A percentile compares a stretch with the other conserved stretches of the same genome.
Conservation (phyloP, 2,797 vertebrate genomes). For the Cyprinella venusta region DNA sequence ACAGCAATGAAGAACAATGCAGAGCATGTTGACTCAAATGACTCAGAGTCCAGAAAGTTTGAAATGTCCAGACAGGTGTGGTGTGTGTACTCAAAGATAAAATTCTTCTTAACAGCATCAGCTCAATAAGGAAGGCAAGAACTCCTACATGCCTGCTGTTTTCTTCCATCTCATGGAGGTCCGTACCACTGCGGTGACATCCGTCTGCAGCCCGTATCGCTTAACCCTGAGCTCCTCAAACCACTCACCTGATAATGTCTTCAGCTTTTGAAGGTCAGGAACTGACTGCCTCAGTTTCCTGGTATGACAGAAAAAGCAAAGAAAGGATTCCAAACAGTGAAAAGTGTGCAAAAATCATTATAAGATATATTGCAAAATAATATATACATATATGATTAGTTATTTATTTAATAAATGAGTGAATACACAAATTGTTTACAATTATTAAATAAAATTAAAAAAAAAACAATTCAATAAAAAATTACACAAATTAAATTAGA, state of each 20-base stretch:
- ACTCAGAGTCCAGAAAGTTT: background rate
- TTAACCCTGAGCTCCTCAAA: constrained; percentile 65
- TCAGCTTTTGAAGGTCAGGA: constrained; percentile 55
- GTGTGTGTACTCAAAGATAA: constrained; percentile 30
- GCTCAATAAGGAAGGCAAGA: background rate
- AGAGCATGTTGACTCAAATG: constrained; percentile 8
- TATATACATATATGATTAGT: background rate
- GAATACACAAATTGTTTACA: background rate
- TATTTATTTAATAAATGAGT: background rate
- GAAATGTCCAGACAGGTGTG: constrained; percentile 30
- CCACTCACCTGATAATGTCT: constrained; percentile 67
- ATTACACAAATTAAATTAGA: background rate
- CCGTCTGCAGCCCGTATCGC: constrained; percentile 58
- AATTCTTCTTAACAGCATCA: constrained; percentile 10
- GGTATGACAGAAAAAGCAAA: constrained; percentile 18
- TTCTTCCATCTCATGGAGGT: constrained; percentile 65
- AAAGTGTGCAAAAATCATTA: background rate
- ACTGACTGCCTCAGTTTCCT: constrained; percentile 57
- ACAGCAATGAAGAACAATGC: background rate
- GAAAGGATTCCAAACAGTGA: background rate
- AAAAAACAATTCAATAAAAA: background rate
- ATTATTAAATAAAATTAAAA: background rate
- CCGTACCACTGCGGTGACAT: constrained; percentile 60
- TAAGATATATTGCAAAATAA: background rate
- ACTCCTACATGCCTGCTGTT: constrained; percentile 53